Evolutionary conservation across 2,888 invertebrate species (phyloP), one percentile per base, ranked within the genome.

Genomic region (Hemicrepidius hirtus): DNA sequence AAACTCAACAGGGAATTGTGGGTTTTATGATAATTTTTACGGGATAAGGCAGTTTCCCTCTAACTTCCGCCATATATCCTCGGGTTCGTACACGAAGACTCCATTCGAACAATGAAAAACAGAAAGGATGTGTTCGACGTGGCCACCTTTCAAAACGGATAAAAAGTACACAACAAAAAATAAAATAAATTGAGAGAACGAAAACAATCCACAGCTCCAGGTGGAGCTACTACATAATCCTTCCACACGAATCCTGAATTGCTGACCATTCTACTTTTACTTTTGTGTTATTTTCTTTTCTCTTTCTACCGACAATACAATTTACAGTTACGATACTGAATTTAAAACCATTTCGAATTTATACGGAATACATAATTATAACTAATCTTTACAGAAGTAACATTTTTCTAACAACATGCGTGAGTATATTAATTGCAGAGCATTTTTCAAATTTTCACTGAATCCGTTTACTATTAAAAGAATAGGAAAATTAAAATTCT

Each of bases 11-110:
- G 50, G 35, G 18, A 60, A 55, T 66, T 66, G 71, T 46, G 40
- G 71, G 40, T 67, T 71, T 68, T 71, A 71, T 67, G 71, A 62
- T 71, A 67, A 71, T 71, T 71, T 70, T 67, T 62, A 35, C 71
- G 10, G 71, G 60, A 62, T 49, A 65, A 60, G 60, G 60, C 60
- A 70, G 49, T 55, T 65, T 64, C 63, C n/a, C 63, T 53, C 40
- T 32, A 70, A 65, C 49, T 70, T 65, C 24, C 59, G 41, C 66
- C 28, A 44, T 41, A 41, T 66, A 66, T 66, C 16, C 57, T 32
- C 46, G 16, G 28, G 44, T 65, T 64, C 41, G 53, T 32, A n/a
- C 16, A 57, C 68, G 35, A 66, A 57, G 21, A 41, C 66, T 57
- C 40, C 28, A 66, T 57, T 66, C 41, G 37, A 20, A 37, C 55